Base-by-base conservation (phyloP, 2,888 invertebrate species). In the Macrophya alboannulata region DNA sequence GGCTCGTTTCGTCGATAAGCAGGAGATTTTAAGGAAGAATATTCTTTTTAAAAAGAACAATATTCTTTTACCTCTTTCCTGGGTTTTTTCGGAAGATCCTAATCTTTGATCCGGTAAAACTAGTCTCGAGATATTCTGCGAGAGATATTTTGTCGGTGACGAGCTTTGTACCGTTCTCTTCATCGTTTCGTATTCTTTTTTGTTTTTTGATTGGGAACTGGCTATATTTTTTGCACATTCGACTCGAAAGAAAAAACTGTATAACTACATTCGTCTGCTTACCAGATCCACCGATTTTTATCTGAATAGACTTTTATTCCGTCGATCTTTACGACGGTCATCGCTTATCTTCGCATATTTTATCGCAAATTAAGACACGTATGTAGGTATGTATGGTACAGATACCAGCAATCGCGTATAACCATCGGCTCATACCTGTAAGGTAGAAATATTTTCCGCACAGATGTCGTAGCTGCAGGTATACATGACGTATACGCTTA, bases 391-490 rank as follows among this genome's bases (percentile, higher is more conserved):
- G 31, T 31, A 31, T n/a, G 31, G 3, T 31, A 31, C 31, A 31
- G 1, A 31, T 62, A 71, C 40, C 71, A 9, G 15, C 71, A 17
- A 25, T 9, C 37, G 71, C 71, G 15, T 1, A 31, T 31, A 17
- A 21, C 21, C n/a, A 2, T 17, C n/a, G 8, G 62, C n/a, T 62
- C 9, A 37, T 71, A 45, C 25, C 5, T 48, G 15, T 10, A 48
- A 15, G 31, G 12, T 25, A 10, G 15, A 40, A 40, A 21, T 1
- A 25, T 74, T 74, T 21, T 17, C n/a, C 9, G 12, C 17, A 59
- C 21, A 81, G 81, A 43, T 81, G 81, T 81, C 81, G 81, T n/a
- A 21, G 43, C 62, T 59, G n/a, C 31, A 31, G 1, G 43, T 72
- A 43, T 12, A 43, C 12, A 12, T n/a, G 4, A 62, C 5, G 59